Conservation (phyloP, 1,140 invertebrate species). For the Temnothorax longispinosus region DNA sequence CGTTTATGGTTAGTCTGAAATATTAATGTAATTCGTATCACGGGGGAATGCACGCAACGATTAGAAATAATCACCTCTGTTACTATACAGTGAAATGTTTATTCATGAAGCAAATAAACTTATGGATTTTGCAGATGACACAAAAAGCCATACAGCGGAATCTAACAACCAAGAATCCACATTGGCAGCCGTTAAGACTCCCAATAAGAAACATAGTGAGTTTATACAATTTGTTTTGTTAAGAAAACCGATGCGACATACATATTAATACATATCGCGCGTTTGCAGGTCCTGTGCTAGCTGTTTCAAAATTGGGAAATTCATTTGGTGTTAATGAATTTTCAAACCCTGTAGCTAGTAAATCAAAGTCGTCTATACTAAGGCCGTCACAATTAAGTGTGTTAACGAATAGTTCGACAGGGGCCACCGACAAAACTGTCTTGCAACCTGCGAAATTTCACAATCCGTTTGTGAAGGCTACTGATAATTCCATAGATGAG, state of each 20-base stretch:
- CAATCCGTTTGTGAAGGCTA: constrained; percentile 80
- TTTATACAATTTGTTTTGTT: background rate
- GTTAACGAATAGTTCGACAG: constrained; percentile 70
- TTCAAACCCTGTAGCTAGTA: constrained; percentile 66
- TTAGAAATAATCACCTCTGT: background rate
- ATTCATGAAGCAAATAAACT: background rate
- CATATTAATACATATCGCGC: background rate
- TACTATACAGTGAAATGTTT: constrained; percentile 23
- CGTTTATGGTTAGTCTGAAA: constrained; percentile 54
- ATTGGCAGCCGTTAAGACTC: constrained; percentile 57
- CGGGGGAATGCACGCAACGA: background rate
- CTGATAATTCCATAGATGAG: constrained; percentile 59
- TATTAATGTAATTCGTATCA: background rate
- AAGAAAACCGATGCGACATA: background rate
- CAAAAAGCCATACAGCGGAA: constrained; percentile 67
- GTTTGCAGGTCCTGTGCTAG: constrained; percentile 74
- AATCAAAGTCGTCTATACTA: constrained; percentile 76
- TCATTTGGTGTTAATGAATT: constrained; percentile 75
- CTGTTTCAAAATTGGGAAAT: constrained; percentile 78
- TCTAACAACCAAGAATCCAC: constrained; percentile 72
- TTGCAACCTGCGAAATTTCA: constrained; percentile 80
- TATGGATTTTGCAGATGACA: constrained; percentile 62
- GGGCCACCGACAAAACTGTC: constrained; percentile 68
- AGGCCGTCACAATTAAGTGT: constrained; percentile 80
- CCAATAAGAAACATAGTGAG: constrained; percentile 71